These are phyloP conservation scores for Carapus acus DNA, from an alignment of 2,797 vertebrate species.

Conservation along the genomic window DNA sequence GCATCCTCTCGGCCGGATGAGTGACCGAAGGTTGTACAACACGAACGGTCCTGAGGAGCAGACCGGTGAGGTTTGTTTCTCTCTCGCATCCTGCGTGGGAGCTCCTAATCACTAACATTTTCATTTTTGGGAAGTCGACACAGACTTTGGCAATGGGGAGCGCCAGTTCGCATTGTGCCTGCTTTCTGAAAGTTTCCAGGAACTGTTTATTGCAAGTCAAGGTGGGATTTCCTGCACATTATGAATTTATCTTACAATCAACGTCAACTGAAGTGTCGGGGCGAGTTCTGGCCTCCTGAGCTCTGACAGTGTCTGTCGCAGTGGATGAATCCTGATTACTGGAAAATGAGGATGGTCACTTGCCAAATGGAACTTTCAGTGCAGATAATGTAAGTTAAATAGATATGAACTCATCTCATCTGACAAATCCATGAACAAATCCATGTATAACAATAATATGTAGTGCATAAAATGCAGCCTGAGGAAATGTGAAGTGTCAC, in stretches of 20 bases:
- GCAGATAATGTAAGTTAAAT: no score
- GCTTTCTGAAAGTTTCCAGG: constrained; percentile 25
- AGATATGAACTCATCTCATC: no score
- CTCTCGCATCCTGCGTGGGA: constrained; percentile 9
- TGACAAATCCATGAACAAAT: no score
- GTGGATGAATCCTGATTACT: constrained; percentile 10
- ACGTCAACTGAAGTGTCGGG: constrained; percentile 18
- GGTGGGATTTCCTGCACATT: constrained; percentile 14
- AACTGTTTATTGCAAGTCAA: constrained; percentile 21
- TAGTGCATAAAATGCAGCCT: no score
- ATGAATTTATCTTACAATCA: constrained; percentile 32
- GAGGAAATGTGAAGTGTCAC: no score
- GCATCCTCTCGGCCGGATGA: no score
- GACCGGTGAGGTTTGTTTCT: constrained; percentile 14
- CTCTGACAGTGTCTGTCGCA: constrained; percentile 8
- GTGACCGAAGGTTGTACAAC: no score
- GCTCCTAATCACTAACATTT: constrained; percentile 27
- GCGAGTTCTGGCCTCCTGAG: constrained; percentile 16
- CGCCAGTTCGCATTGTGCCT: constrained; percentile 40
- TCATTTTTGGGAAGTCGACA: constrained; percentile 29
- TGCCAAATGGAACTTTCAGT: no score
- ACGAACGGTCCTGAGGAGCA: no score
- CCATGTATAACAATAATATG: no score
- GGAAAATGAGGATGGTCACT: no score
- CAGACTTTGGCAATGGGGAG: constrained; percentile 28